These are phyloP conservation scores for Tupaia chinensis DNA, from an alignment of 2,113 vertebrate genomes.

Conservation along the genomic window DNA sequence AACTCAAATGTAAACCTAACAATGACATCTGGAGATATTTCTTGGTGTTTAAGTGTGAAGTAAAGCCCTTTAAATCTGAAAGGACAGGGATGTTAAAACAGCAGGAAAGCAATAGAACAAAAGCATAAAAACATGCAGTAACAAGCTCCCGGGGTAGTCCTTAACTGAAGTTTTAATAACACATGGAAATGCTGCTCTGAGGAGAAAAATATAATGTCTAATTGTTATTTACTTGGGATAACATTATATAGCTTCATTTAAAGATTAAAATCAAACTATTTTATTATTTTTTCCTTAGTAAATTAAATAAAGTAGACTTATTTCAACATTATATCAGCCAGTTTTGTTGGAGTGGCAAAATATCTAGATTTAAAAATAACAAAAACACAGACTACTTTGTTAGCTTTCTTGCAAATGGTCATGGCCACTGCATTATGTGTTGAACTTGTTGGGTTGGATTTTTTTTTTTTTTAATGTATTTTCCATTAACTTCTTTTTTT, in stretches of 20 bases:
- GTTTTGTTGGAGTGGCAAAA: not conserved
- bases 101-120: not conserved
- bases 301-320: not conserved
- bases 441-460: not conserved
- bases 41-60: not conserved
- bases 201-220: not conserved
- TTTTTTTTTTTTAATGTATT: not conserved
- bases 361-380: not conserved
- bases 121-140: not conserved
- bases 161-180: not conserved
- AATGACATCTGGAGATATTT: not conserved
- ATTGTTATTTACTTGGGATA: not conserved
- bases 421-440: not conserved
- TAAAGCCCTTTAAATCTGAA: not conserved
- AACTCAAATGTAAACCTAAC: not conserved
- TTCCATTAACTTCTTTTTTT: too few relatives aligned
- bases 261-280: not conserved
- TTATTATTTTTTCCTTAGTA: constrained; percentile 13
- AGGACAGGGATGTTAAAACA: not conserved
- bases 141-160: not conserved
- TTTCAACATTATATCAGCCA: not conserved
- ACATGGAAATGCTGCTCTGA: not conserved
- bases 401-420: not conserved
- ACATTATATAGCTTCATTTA: not conserved
- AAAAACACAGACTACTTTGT: not conserved